Conservation (phyloP, 1,140 invertebrate genomes). For the Luehdorfia chinensis region DNA sequence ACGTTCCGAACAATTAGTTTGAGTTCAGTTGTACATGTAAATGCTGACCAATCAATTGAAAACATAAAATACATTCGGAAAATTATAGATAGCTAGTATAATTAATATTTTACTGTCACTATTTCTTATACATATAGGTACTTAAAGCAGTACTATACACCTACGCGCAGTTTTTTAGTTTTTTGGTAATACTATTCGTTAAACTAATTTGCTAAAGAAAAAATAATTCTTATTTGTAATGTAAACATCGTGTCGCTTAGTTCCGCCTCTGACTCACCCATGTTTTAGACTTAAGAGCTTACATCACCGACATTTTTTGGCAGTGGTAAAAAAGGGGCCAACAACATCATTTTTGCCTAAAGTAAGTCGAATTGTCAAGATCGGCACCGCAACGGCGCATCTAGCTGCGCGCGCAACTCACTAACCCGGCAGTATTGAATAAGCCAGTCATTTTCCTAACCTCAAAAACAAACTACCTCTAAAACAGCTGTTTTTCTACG, state of each 20-base stretch:
- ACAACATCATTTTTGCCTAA: constrained; percentile 2
- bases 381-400: constrained; percentile 42
- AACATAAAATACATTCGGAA: no score
- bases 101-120: no score
- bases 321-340: constrained; percentile 12
- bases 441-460: constrained; percentile 63
- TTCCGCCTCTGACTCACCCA: constrained; percentile 10
- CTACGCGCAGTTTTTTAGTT: no score
- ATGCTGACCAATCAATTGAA: no score
- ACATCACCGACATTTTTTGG: constrained; percentile 12
- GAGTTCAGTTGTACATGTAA: no score
- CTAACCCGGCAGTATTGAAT: constrained; percentile 48
- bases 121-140: no score
- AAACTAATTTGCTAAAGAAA: no score
- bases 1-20: no score
- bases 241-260: constrained; percentile 7
- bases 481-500: constrained; percentile 58
- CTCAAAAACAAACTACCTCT: constrained; percentile 40
- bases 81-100: no score
- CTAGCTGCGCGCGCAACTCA: constrained; percentile 60
- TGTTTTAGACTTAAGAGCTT: neutral
- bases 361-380: constrained; percentile 31
- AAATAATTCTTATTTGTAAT: no score
- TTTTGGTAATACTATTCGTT: no score
- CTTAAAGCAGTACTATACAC: no score